Base-by-base conservation (phyloP, 2,797 vertebrate species). In the Threskiornis aethiopicus region DNA sequence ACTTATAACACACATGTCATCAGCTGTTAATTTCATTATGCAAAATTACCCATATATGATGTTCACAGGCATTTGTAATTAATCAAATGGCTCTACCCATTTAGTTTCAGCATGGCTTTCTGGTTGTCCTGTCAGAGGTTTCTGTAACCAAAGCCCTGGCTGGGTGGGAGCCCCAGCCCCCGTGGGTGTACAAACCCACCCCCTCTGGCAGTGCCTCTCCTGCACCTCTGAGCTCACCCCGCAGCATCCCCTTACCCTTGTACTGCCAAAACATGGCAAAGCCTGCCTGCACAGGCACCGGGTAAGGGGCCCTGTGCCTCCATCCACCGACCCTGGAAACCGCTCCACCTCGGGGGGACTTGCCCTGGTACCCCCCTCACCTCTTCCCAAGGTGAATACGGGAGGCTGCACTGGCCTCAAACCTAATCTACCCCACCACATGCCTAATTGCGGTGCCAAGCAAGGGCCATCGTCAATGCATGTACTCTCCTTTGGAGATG, bases 301-400 rank as follows among this genome's bases (percentile, higher is more conserved):
- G 10, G 10, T 47, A 35, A 35, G 33, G 4, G 12, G 7, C 10
- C 8, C 35, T 3, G 1, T 33, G 7, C 33, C 24, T 42, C 41
- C 47, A 70, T 24, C 26, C 1, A 1, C 37, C 14, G 33, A 44
- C 19, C 28, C 73, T 64, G 35, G 14, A 59, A 76, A n/a, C 3
- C 6, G n/a, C 3, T 17, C 17, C 13, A 24, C 24, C 15, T 8
- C 12, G 1, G 11, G 9, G 6, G 20, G 2, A 15, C 17, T 61
- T 39, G 28, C 61, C 16, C 26, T 8, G 5, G 41, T 13, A 82
- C 4, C 33, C 18, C 5, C 3, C 20, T 47, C 10, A 44, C 26
- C 16, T 22, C 37, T 29, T 15, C 47, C 24, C 10, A 7, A 12
- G 28, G 26, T n/a, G n/a, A 70, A 11, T 24, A 37, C 44, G 12